Conservation (phyloP, 2,113 vertebrate genomes). For the Sinocyclocheilus grahami region DNA sequence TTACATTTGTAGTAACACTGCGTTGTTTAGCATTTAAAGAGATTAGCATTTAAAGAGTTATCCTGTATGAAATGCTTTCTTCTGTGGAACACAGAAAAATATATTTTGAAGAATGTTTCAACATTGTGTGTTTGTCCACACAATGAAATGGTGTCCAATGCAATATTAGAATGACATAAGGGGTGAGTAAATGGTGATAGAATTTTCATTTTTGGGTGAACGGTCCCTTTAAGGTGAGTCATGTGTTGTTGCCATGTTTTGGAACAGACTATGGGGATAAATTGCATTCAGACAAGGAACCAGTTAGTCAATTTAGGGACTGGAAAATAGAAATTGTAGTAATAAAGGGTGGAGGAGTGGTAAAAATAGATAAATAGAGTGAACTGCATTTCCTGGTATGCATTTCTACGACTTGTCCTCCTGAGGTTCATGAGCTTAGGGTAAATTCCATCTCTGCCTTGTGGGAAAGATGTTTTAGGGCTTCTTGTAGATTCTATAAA, state of each 20-base stretch:
- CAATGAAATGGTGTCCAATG: not conserved
- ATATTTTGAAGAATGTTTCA: not conserved
- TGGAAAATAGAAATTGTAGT: not conserved
- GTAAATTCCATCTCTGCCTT: not conserved
- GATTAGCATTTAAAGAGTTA: too few relatives aligned
- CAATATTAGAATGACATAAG: not conserved
- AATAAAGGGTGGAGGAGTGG: not conserved
- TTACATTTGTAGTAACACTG: too few relatives aligned
- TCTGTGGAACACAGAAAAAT: not conserved
- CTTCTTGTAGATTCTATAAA: conserved; percentile 2
- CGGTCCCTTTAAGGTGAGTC: not conserved
- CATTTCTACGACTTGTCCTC: not conserved
- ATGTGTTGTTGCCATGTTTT: not conserved
- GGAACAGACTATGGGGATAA: not conserved
- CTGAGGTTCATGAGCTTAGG: not conserved
- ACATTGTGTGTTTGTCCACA: not conserved
- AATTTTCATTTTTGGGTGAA: not conserved
- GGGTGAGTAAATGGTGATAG: not conserved
- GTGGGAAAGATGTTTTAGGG: conserved; percentile 6
- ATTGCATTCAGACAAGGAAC: not conserved
- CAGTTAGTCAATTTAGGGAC: not conserved
- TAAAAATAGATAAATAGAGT: not conserved
- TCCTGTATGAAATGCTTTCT: not conserved
- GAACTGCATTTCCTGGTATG: not conserved
- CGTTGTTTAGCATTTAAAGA: not conserved